These are phyloP conservation scores for Thelaira solivaga DNA, from an alignment of 2,888 invertebrate genomes.

Conservation along the genomic window DNA sequence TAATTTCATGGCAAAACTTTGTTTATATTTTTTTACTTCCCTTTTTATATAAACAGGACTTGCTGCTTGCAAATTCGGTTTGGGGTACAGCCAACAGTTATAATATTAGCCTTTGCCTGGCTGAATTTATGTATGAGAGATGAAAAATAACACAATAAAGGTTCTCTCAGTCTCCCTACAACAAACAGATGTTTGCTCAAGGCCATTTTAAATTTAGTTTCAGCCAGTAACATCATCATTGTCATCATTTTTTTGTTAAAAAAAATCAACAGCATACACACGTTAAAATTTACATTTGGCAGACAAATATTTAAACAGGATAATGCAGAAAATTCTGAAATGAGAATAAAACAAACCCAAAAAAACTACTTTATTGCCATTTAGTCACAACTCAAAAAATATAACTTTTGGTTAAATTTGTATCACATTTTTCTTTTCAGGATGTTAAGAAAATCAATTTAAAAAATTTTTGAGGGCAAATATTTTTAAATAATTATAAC, in stretches of 20 bases:
- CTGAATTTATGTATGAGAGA: conserved; percentile 33
- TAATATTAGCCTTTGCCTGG: conserved; percentile 34
- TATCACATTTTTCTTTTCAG: too few species aligned
- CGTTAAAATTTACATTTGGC: conserved; percentile 40
- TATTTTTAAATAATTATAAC: too few species aligned
- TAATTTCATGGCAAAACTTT: too few species aligned
- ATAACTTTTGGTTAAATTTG: too few species aligned
- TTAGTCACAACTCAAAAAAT: too few species aligned
- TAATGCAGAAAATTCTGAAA: conserved; percentile 47
- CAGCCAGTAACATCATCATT: conserved; percentile 25
- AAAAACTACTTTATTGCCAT: too few species aligned
- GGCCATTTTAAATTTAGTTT: conserved; percentile 54
- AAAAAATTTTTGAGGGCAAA: too few species aligned
- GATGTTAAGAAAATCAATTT: too few species aligned
- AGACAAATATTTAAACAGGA: conserved; percentile 60
- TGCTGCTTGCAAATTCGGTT: not conserved
- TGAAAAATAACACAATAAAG: not conserved
- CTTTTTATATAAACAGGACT: not conserved
- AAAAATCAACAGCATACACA: conserved; percentile 13
- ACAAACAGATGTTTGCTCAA: conserved; percentile 49
- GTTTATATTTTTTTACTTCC: not conserved
- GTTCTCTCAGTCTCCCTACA: not conserved
- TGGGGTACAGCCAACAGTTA: conserved; percentile 19
- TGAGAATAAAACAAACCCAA: conserved; percentile 15
- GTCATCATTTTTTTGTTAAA: conserved; percentile 21